Conservation (phyloP, 2,797 vertebrate species). For the Pogonophryne albipinna region DNA sequence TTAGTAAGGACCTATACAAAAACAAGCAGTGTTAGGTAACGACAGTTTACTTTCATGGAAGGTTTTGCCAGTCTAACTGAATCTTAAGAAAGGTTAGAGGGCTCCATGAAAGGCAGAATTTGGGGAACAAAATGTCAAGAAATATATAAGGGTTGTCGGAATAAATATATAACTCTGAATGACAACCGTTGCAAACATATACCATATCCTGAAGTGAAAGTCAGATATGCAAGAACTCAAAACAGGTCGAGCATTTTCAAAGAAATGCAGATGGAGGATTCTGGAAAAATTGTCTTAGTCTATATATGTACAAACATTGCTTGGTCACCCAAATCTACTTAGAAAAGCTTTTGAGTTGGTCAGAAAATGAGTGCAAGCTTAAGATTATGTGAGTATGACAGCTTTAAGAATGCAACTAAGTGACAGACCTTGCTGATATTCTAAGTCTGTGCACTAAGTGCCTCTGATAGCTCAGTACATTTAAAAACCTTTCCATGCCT, state of each 20-base stretch:
- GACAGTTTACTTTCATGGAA: conserved; percentile 73
- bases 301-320: conserved; percentile 88
- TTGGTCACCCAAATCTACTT: conserved; percentile 85
- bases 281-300: conserved; percentile 77
- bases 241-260: conserved; percentile 70
- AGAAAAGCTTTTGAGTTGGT: conserved; percentile 84
- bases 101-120: conserved; percentile 80
- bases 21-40: conserved; percentile 78
- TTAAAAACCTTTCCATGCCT: conserved; percentile 77
- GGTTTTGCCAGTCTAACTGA: conserved; percentile 61
- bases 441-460: conserved; percentile 80
- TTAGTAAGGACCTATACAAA: conserved; percentile 83
- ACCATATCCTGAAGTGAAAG: conserved; percentile 78
- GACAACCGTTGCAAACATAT: conserved; percentile 83
- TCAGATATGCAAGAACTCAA: conserved; percentile 76
- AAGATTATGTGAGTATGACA: conserved; percentile 75
- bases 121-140: conserved; percentile 78
- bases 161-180: conserved; percentile 85
- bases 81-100: conserved; percentile 65
- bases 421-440: conserved; percentile 79
- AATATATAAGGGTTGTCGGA: conserved; percentile 81
- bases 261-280: conserved; percentile 80
- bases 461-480: conserved; percentile 74
- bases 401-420: conserved; percentile 76
- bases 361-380: conserved; percentile 86